A percentile compares a stretch with the other conserved stretches of the same genome.
Conservation (phyloP, 1,140 invertebrate genomes). For the Drosophila pandora region DNA sequence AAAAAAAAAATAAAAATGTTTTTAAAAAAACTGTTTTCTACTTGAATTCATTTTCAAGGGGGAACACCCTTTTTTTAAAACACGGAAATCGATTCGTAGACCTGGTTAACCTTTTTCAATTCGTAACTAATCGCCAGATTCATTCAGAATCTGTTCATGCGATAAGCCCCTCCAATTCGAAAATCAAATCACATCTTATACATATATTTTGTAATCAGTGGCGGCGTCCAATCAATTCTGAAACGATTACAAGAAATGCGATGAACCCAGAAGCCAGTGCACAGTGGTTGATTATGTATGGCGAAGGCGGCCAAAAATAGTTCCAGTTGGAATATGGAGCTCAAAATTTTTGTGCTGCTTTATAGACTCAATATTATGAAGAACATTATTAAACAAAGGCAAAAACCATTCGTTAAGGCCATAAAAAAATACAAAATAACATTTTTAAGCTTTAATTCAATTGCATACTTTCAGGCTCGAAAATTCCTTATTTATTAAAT, state of each 20-base stretch:
- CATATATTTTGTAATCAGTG: slow-evolving; percentile 18
- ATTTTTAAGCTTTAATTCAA: no score
- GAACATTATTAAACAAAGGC: no score
- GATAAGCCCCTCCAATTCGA: background rate
- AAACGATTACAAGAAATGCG: slow-evolving; percentile 17
- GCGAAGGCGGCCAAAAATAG: no score
- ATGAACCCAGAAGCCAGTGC: slow-evolving; percentile 16
- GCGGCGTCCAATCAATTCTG: slow-evolving; percentile 38
- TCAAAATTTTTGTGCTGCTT: no score
- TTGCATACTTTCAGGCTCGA: no score
- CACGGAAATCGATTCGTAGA: background rate
- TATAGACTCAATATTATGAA: no score
- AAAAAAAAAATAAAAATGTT: no score
- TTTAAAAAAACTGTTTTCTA: background rate
- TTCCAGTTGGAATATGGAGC: no score
- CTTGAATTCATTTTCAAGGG: background rate
- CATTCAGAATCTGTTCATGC: slow-evolving; percentile 20
- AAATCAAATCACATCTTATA: background rate
- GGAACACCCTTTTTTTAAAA: background rate
- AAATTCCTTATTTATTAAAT: no score
- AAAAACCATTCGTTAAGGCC: no score
- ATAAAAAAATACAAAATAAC: no score
- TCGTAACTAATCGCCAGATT: slow-evolving; percentile 3
- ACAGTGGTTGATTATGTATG: no score
- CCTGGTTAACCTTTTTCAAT: background rate